Conservation (phyloP, 2,797 vertebrate genomes). For the Parauchenoglanis ngamensis region DNA sequence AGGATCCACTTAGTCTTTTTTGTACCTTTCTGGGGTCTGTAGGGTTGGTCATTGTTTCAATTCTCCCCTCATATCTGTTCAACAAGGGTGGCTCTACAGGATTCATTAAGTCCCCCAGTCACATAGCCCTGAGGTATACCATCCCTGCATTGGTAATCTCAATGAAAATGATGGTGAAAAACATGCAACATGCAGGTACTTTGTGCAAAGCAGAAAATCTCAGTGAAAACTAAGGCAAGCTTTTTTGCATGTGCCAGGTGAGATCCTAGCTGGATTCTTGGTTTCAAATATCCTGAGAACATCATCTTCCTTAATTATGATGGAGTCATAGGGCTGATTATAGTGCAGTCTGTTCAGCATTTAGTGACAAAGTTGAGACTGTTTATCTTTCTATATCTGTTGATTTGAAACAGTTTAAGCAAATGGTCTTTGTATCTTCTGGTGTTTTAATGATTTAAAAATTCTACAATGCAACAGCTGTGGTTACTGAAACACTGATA, state of each 20-base stretch:
- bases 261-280: neutral
- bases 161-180: neutral
- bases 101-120: neutral
- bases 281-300: neutral
- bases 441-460: neutral
- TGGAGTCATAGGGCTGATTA: neutral
- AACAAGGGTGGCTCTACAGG: neutral
- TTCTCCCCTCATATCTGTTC: neutral
- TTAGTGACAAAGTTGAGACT: neutral
- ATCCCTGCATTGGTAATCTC: neutral
- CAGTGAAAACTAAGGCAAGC: neutral
- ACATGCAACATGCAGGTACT: neutral
- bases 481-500: neutral
- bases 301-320: neutral
- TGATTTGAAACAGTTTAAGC: neutral
- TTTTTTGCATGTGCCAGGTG: neutral
- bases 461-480: neutral
- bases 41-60: neutral
- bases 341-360: neutral
- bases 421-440: neutral
- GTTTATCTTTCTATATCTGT: neutral
- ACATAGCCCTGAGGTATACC: too few relatives aligned
- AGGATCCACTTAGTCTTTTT: neutral
- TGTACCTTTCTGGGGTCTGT: neutral
- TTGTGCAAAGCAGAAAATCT: neutral